Evolutionary conservation across 2,113 vertebrate species (phyloP).

Genomic region (Phrynosoma platyrhinos): DNA sequence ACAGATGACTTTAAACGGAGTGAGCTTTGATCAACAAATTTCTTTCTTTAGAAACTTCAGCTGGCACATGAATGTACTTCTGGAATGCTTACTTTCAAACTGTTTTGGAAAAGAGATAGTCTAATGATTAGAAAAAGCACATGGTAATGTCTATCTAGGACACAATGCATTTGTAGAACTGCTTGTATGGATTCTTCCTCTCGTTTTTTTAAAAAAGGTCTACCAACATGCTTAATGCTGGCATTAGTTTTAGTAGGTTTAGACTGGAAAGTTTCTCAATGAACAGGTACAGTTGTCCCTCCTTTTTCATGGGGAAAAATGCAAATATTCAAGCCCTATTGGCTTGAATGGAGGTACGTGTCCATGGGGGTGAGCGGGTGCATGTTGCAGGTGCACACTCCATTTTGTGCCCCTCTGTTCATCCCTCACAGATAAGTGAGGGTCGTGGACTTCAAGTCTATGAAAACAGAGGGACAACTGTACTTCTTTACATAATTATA

Average conservation of each 20-base stretch:
- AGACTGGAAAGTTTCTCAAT: too few relatives aligned
- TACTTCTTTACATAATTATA: not conserved
- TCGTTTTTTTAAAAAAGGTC: not conserved
- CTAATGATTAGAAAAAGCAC: not conserved
- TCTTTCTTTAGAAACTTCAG: slow-evolving; percentile 22
- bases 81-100: slow-evolving; percentile 34
- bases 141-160: not conserved
- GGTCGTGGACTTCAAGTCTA: too few relatives aligned
- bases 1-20: not conserved
- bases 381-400: too few relatives aligned
- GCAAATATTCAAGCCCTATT: too few relatives aligned
- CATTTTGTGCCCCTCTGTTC: too few relatives aligned
- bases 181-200: not conserved
- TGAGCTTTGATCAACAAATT: not conserved
- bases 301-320: too few relatives aligned
- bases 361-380: too few relatives aligned
- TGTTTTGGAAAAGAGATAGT: slow-evolving; percentile 8
- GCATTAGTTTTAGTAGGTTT: not conserved
- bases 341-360: too few relatives aligned
- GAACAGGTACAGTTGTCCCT: too few relatives aligned
- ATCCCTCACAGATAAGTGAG: too few relatives aligned
- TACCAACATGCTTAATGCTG: not conserved
- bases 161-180: not conserved
- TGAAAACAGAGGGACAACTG: too few relatives aligned
- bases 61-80: slow-evolving; percentile 24